phyloP scores from a whole-genome alignment of 2,888 invertebrate genomes.

The Lasioglossum zephyrum region DNA sequence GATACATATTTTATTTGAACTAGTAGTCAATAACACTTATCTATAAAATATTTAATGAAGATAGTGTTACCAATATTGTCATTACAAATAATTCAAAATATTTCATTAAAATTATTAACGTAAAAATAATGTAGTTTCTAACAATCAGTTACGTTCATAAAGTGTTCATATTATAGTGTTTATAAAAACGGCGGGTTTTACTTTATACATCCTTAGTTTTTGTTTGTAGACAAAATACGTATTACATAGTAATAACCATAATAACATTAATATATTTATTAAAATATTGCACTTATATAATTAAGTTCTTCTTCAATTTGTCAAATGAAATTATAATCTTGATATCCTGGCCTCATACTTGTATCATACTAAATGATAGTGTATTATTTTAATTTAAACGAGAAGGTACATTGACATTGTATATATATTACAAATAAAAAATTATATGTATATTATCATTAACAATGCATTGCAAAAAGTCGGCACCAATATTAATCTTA shows the following conservation, averaged over 20 bases:
- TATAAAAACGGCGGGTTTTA: background rate
- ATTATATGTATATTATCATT: background rate
- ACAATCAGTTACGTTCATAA: background rate
- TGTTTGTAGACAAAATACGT: background rate
- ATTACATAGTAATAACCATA: background rate
- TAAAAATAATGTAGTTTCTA: background rate
- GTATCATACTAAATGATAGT: slow-evolving; percentile 17
- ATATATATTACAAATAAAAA: slow-evolving; percentile 21
- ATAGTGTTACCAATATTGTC: background rate
- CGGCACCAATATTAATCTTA: slow-evolving; percentile 11
- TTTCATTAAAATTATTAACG: slow-evolving; percentile 10
- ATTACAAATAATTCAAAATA: background rate
- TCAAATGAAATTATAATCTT: slow-evolving; percentile 7
- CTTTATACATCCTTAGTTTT: slow-evolving; percentile 4
- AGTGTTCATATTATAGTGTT: background rate
- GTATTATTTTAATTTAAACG: background rate
- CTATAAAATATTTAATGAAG: background rate
- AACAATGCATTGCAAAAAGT: slow-evolving; percentile 15
- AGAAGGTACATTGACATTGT: background rate
- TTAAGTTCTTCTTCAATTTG: slow-evolving; percentile 11
- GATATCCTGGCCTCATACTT: background rate
- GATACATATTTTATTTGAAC: slow-evolving; percentile 10
- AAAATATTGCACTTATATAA: slow-evolving; percentile 27
- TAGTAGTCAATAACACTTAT: background rate
- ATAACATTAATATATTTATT: slow-evolving; percentile 13